Evolutionary conservation across 2,113 vertebrate genomes (phyloP), one percentile per base, ranked within the genome.

Genomic region (Colistium nudipinnis): DNA sequence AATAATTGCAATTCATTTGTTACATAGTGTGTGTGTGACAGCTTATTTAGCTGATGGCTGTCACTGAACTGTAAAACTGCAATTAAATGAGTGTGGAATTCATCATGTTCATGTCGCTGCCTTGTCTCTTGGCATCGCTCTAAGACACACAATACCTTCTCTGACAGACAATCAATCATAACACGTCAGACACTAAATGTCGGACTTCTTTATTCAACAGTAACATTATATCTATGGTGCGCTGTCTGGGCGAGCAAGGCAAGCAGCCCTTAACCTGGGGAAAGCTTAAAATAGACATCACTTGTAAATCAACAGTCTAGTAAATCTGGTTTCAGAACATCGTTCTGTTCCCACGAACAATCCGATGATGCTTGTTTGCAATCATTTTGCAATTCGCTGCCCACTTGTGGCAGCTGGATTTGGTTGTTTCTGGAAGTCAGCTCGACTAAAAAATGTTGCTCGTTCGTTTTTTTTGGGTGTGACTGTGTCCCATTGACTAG

Each of bases 21-120:
- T 62, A 30, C 39, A 41, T 60, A n/a, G n/a, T 52, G 59, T 43
- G 62, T 10, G 8, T 68, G n/a, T 86, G 88, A 85, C 85, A 81
- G 78, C 73, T 85, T 82, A 87, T 91, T 86, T 74, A 81, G 81
- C 79, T 80, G 81, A 84, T 70, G 72, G 57, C 83, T 85, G 81
- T 66, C 83, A 67, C 69, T 76, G 85, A 85, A 87, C 71, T 84
- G 79, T 78, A 81, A 81, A 82, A 82, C 79, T 78, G 70, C 79
- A 88, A 90, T 84, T 88, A 89, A 85, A 66, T 49, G 70, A 85
- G 71, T 25, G 67, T 65, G 76, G 84, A 66, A 85, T 87, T 84
- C 78, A 87, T 81, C 62, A 70, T 78, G 70, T 62, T 80, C 62
- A 38, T 71, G 84, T 79, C 70, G 27, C 7, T 22, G 78, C 70